Percentiles rank a stretch among this genome's conserved stretches.
These are phyloP conservation scores for Bagarius yarrelli DNA, from an alignment of 2,113 vertebrate genomes.

Conservation along the genomic window DNA sequence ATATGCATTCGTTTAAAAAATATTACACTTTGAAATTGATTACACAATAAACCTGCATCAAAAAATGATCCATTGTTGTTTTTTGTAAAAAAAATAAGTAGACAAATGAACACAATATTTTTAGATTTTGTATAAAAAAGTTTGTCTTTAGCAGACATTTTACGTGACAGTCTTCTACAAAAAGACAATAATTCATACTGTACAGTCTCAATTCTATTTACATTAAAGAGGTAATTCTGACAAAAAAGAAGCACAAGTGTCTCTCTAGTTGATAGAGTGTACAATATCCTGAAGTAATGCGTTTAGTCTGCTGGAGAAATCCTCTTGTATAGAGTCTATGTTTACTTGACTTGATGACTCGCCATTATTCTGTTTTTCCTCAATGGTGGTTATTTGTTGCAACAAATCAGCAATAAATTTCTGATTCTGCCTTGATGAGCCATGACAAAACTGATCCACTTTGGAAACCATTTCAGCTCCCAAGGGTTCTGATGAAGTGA, in stretches of 20 bases:
- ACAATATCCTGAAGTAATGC: conserved; percentile 82
- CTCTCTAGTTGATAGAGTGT: conserved; percentile 68
- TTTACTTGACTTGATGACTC: conserved; percentile 50
- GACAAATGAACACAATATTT: not conserved
- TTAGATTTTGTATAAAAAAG: conserved; percentile 16
- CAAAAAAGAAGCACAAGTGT: not conserved
- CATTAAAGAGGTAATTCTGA: conserved; percentile 8
- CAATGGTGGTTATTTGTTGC: conserved; percentile 69
- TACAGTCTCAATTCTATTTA: conserved; percentile 43
- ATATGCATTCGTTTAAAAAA: conserved; percentile 13
- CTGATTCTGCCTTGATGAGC: conserved; percentile 67
- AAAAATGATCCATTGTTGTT: conserved; percentile 5
- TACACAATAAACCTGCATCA: conserved; percentile 43
- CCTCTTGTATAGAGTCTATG: conserved; percentile 65
- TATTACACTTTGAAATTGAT: conserved; percentile 26
- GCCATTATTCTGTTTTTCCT: conserved; percentile 63
- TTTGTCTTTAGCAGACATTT: conserved; percentile 21
- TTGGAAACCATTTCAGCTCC: conserved; percentile 62
- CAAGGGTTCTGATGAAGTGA: conserved; percentile 45
- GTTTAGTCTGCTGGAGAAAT: conserved; percentile 75
- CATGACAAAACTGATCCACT: conserved; percentile 76
- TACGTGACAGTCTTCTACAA: conserved; percentile 22
- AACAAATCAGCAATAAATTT: conserved; percentile 73
- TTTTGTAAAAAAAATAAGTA: not conserved
- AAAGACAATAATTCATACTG: conserved; percentile 37